Conservation (phyloP, 2,113 vertebrate species). For the Porphyrio hochstetteri region DNA sequence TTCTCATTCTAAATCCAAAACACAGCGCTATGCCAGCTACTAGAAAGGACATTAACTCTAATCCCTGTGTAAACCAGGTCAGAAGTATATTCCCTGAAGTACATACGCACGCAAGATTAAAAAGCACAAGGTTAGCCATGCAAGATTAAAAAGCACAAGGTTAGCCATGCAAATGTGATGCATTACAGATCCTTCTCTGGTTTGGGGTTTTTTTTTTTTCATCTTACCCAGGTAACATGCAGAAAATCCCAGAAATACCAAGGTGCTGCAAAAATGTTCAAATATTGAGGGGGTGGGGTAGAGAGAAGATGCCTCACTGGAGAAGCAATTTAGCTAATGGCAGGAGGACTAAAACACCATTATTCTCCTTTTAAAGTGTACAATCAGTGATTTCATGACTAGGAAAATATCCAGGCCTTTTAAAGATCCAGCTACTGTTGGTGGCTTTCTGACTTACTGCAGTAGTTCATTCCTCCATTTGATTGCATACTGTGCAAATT, state of each 20-base stretch:
- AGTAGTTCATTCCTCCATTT: slow-evolving; percentile 3
- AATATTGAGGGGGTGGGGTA: neutral
- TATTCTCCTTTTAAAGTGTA: neutral
- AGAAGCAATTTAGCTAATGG: neutral
- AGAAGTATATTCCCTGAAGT: neutral
- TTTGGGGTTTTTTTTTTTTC: neutral
- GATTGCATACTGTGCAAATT: neutral
- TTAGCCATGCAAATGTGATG: neutral
- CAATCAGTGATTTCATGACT: neutral
- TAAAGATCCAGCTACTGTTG: neutral
- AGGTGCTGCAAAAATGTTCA: neutral
- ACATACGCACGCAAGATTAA: accelerated
- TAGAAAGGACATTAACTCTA: too few relatives aligned
- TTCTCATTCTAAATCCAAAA: too few relatives aligned
- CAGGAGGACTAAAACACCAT: neutral
- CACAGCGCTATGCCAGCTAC: too few relatives aligned
- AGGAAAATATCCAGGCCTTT: neutral
- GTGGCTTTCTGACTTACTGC: neutral
- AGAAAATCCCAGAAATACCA: neutral
- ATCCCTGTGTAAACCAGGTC: too few relatives aligned
- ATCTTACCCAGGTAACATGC: neutral
- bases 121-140: neutral
- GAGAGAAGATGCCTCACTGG: neutral
- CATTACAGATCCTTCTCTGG: neutral
- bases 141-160: neutral